Evolutionary conservation across 2,113 vertebrate genomes (phyloP), one percentile per base, ranked within the genome.

Genomic region (Ancistrus triradiatus): DNA sequence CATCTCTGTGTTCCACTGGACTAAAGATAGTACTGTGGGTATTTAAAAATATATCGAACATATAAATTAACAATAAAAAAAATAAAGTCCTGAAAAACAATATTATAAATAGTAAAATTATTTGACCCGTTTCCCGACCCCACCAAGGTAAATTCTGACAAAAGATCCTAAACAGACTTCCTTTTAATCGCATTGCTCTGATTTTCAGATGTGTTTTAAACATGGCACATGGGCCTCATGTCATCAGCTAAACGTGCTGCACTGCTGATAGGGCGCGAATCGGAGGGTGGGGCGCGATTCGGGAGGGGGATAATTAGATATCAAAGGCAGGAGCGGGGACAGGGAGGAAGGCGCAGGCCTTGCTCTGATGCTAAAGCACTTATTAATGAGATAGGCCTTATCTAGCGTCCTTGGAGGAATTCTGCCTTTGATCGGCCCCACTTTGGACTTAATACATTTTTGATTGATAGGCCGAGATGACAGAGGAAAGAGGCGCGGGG

Each of bases 361-460:
- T 73, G 53, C 85, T 83, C 74, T 78, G 81, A 86, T 86, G 85
- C 80, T 87, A 86, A 87, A 87, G 85, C 85, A 87, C 86, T 86
- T 88, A 87, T 88, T 88, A 88, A 88, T 88, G 87, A 87, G 87
- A 88, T 86, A 87, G 83, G 85, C 81, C 87, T 87, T 88, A 88
- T 88, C 87, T 87, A 77, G 77, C 79, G 83, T 88, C 84, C 85
- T 87, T 83, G 85, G 83, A 88, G 87, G 85, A 87, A 88, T 87
- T 88, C 87, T 87, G 85, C 83, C 87, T 88, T 88, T 88, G 87
- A 88, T 88, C 87, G 82, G 81, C 77, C 79, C 75, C 74, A 87
- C 87, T 87, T 84, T 61, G 84, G 87, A 86, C 85, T 88, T 87
- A 88, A 87, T 88, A 87, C 84, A 88, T 87, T 87, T 88, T 88